Base-by-base conservation (phyloP, 2,113 vertebrate species). In the Lipophrys pholis region DNA sequence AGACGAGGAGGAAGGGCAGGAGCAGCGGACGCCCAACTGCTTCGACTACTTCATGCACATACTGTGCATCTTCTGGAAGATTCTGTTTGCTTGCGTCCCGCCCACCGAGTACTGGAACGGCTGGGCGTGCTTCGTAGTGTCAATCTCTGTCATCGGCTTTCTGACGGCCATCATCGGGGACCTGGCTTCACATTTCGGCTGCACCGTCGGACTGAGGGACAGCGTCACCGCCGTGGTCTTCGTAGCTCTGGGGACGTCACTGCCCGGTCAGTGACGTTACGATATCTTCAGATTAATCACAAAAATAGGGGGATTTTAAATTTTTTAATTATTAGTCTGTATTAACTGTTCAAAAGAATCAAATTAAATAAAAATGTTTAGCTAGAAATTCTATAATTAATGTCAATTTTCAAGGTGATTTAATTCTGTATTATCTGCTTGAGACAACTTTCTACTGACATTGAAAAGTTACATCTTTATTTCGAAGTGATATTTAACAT, bases 171-270 rank as follows among this genome's bases (percentile, higher is more conserved):
- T 98, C 69, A 97, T 98, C 1, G 96, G 96, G 3, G 96, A 98
- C 86, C 89, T 98, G 8, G 96, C 96, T n/a, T 97, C 96, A 15
- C 96, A 98, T 84, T 98, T 98, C 5, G 96, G 96, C 86, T 98
- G 96, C 91, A 97, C 96, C 0, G 93, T 98, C 0, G 96, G 96
- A 53, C 93, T 98, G 65, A 94, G 94, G 85, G 96, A 98, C 91
- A 91, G 92, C 0, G 96, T 98, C 77, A 98, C 96, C 0, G 96
- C 96, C 0, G 95, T 98, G 10, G 96, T 98, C 76, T 97, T 98
- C 50, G 96, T 98, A 41, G 96, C 96, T 11, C 90, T 98, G 66
- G 96, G 96, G 57, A 98, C 96, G 4, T 98, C 96, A 57, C 92
- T 98, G 54, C 96, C 96, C 41, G 96, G 96, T 78, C 60, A 7